phyloP scores from a whole-genome alignment of 1,140 invertebrate genomes.

The Periplaneta americana region DNA sequence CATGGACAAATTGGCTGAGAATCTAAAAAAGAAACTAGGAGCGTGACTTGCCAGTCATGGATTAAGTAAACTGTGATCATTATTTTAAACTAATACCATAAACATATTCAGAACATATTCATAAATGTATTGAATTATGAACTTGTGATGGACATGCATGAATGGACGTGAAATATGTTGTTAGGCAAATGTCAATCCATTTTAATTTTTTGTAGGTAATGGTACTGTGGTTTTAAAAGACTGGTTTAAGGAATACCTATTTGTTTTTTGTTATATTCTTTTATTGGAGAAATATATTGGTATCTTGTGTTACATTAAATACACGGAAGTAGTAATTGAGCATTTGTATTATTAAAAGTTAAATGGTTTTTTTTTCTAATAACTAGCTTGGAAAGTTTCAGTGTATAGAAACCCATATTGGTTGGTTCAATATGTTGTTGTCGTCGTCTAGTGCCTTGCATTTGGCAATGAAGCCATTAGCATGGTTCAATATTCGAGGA shows the following conservation, averaged over 20 bases:
- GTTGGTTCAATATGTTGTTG: too few relatives aligned
- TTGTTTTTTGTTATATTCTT: background rate
- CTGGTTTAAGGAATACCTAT: background rate
- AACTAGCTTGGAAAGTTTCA: too few relatives aligned
- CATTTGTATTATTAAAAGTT: too few relatives aligned
- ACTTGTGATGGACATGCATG: background rate
- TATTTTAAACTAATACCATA: background rate
- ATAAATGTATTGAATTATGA: background rate
- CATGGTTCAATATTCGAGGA: too few relatives aligned
- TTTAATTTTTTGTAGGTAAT: background rate
- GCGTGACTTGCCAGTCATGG: constrained; percentile 27
- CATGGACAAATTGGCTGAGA: constrained; percentile 91
- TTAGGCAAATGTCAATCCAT: background rate
- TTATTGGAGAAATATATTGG: background rate
- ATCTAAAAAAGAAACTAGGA: constrained; percentile 67
- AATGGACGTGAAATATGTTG: background rate
- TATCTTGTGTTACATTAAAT: background rate
- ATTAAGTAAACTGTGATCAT: background rate
- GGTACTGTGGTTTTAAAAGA: background rate
- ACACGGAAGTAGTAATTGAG: too few relatives aligned
- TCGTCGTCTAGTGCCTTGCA: too few relatives aligned
- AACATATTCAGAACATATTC: too few relatives aligned
- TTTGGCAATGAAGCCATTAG: too few relatives aligned
- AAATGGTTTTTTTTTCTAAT: too few relatives aligned
- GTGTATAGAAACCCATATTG: too few relatives aligned